A percentile compares a stretch with the other conserved stretches of the same genome.
phyloP scores from a whole-genome alignment of 35 echinoderm and acorn worm species.

The Apostichopus parvimensis region DNA sequence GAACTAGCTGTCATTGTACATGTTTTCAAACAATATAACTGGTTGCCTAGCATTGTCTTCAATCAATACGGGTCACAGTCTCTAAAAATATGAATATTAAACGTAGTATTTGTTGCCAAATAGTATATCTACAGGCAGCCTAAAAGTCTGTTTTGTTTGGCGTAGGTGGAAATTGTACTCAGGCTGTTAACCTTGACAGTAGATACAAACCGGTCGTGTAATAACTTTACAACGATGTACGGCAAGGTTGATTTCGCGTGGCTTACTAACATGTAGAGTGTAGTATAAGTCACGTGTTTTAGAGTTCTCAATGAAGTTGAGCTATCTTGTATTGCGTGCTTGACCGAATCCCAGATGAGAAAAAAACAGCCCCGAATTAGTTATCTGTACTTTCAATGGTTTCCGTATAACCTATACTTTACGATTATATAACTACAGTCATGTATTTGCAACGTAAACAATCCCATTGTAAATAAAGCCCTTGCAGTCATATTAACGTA shows the following conservation, averaged over 20 bases:
- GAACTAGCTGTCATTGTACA: not conserved
- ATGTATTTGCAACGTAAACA: not conserved
- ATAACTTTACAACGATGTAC: no score
- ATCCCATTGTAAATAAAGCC: not conserved
- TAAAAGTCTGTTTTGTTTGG: no score
- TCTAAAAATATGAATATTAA: no score
- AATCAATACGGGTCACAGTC: no score
- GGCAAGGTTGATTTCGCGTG: not conserved
- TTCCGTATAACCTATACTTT: constrained; percentile 5
- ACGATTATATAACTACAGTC: not conserved
- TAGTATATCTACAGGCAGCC: no score
- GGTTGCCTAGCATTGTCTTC: no score
- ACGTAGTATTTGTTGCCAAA: no score
- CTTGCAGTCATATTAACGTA: no score
- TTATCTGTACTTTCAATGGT: constrained; percentile 23
- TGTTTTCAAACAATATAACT: not conserved
- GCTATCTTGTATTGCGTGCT: constrained; percentile 33
- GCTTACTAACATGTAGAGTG: not conserved
- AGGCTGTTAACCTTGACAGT: no score
- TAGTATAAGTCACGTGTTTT: no score
- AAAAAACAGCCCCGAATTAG: not conserved
- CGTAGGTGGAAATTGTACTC: no score
- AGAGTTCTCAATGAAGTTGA: not conserved
- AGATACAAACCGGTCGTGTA: no score
- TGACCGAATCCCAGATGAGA: constrained; percentile 2